Percentiles rank a stretch among this genome's conserved stretches.
phyloP scores from a whole-genome alignment of 2,888 invertebrate species.

The Frankliniella intonsa region DNA sequence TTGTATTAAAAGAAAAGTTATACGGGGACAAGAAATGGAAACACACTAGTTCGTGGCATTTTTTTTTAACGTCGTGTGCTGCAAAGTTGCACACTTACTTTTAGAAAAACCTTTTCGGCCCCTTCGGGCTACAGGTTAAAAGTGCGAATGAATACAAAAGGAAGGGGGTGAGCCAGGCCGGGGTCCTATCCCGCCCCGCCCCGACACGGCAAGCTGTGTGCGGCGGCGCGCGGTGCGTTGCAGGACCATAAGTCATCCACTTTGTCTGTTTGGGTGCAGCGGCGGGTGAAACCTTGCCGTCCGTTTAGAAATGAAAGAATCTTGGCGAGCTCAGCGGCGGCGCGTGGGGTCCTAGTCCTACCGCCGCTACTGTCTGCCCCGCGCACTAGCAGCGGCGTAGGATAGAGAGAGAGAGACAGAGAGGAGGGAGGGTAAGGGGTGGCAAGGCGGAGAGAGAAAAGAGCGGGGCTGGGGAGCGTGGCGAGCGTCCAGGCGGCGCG shows the following conservation, averaged over 20 bases:
- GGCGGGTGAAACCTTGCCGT: constrained; percentile 5
- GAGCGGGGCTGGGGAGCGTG: background rate
- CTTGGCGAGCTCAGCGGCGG: background rate
- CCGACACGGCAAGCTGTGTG: background rate
- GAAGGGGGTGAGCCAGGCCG: background rate
- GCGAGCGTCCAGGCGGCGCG: background rate
- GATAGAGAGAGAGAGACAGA: background rate
- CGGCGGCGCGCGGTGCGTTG: background rate
- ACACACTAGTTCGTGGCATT: no score
- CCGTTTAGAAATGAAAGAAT: background rate
- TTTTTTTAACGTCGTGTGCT: no score
- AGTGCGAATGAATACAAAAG: no score
- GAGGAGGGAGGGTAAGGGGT: background rate
- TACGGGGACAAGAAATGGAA: no score
- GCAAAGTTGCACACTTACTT: no score
- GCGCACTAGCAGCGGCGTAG: no score
- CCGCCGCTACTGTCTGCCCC: background rate
- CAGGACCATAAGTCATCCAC: constrained; percentile 5
- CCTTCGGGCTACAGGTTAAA: no score
- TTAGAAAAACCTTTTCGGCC: no score
- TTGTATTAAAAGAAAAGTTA: no score
- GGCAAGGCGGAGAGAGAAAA: background rate
- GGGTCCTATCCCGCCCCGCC: background rate
- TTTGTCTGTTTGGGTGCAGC: constrained; percentile 16
- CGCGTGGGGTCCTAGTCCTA: background rate